Evolutionary conservation across 2,797 vertebrate genomes (phyloP).

Genomic region (Neosalanx taihuensis): DNA sequence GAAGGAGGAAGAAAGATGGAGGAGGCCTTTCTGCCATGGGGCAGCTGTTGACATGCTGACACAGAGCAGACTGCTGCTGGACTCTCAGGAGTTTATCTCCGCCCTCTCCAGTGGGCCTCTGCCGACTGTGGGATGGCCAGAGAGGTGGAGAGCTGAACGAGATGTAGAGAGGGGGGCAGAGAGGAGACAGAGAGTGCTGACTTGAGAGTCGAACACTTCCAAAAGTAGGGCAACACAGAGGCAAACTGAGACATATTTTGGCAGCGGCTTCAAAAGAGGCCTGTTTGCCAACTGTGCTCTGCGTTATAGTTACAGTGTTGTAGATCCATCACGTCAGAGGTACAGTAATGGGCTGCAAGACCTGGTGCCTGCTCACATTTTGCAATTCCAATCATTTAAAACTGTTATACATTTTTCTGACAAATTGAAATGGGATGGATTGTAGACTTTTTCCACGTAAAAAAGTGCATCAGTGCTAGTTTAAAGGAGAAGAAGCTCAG

Average conservation of each 20-base stretch:
- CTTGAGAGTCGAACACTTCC: conserved; percentile 25
- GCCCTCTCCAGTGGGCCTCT: conserved; percentile 46
- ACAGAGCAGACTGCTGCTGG: conserved; percentile 53
- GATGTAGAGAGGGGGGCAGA: conserved; percentile 17
- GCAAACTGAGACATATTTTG: conserved; percentile 31
- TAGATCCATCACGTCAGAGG: conserved; percentile 13
- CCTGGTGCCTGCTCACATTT: not conserved
- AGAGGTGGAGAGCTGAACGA: not conserved
- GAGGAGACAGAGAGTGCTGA: conserved; percentile 18
- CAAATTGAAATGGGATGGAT: no score
- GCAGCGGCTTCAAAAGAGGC: conserved; percentile 30
- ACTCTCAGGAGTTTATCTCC: conserved; percentile 39
- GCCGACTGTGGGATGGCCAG: conserved; percentile 31
- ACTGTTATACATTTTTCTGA: conserved; percentile 32
- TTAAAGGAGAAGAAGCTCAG: no score
- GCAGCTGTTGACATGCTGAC: conserved; percentile 67
- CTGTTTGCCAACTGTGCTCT: conserved; percentile 13
- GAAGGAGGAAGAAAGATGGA: not conserved
- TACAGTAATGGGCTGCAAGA: not conserved
- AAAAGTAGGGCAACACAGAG: conserved; percentile 19
- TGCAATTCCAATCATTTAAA: not conserved
- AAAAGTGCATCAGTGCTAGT: no score
- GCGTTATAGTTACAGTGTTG: conserved; percentile 11
- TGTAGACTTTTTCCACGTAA: no score
- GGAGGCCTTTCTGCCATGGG: conserved; percentile 54